Base-by-base conservation (phyloP, 2,888 invertebrate genomes). In the Ectropis crepuscularia region DNA sequence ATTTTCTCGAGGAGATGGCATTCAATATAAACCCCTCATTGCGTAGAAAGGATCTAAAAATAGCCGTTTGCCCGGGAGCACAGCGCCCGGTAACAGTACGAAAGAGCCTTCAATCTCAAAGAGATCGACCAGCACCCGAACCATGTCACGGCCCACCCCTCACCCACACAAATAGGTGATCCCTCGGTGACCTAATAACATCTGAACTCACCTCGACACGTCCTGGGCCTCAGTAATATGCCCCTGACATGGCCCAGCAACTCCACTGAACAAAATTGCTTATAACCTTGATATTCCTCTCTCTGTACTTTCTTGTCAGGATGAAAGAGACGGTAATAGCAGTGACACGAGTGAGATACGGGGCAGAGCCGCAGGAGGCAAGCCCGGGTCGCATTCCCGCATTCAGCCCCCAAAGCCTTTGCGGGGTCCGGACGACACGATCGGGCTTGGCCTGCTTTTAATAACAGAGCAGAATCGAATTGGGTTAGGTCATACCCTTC, bases 191-290 rank as follows among this genome's bases (percentile, higher is more conserved):
- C 68, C 68, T 60, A 70, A 61, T 61, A 57, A 59, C 61, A 48
- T 51, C 39, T 37, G 50, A 47, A 46, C 38, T 64, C 50, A 65
- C 65, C 65, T 67, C 53, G 66, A 59, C 63, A 68, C 67, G 66
- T 76, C 74, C 76, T 71, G 68, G 67, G 12, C 11, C 53, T 73
- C 39, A 70, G 74, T 53, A 70, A 41, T 67, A 67, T 63, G 69
- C 48, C 75, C 73, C 65, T 67, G 67, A 63, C 72, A 64, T 41
- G 43, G 57, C 36, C 16, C 59, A 38, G 11, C 16, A 46, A 11
- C 41, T 28, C 16, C 4, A 28, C 16, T 28, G 16, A 28, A 28
- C 16, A 28, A 28, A 28, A 28, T 28, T 28, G 16, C 16, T 28
- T 28, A 28, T 28, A 4, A 28, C 16, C 16, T 28, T 28, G 16